Percentiles rank a stretch among this genome's conserved stretches.
phyloP scores from a whole-genome alignment of 2,888 invertebrate species.

The Synanthedon andrenaeformis region DNA sequence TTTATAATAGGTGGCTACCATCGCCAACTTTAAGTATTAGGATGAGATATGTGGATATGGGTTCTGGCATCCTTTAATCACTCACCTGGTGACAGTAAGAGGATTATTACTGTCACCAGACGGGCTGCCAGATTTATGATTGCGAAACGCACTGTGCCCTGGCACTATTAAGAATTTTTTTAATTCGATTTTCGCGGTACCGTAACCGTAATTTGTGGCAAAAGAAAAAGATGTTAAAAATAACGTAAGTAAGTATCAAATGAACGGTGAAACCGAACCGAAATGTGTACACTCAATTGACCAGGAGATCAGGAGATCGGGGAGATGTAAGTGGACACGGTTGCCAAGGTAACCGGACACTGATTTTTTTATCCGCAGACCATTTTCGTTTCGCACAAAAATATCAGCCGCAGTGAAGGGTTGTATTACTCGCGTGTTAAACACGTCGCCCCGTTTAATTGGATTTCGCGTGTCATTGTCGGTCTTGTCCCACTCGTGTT shows the following conservation, averaged over 20 bases:
- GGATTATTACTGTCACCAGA: no score
- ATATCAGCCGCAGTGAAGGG: constrained; percentile 19
- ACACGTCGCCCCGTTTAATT: not conserved
- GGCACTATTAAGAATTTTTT: no score
- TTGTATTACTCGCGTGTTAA: constrained; percentile 41
- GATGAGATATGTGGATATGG: no score
- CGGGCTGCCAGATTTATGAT: no score
- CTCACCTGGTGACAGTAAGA: no score
- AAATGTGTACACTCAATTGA: constrained; percentile 57
- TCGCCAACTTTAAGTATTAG: no score
- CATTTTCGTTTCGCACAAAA: constrained; percentile 39
- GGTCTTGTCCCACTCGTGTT: not conserved
- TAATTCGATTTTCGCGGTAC: no score
- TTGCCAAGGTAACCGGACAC: constrained; percentile 46
- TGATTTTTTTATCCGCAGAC: constrained; percentile 41
- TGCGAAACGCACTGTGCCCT: no score
- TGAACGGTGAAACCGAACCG: not conserved
- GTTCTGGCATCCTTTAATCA: no score
- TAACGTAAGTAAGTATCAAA: not conserved
- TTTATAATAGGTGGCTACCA: no score
- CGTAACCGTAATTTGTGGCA: no score
- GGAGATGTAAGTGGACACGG: constrained; percentile 41
- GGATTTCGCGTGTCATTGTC: not conserved
- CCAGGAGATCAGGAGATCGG: constrained; percentile 46
- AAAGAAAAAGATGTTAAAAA: not conserved